A percentile compares a stretch with the other conserved stretches of the same genome.
Conservation (phyloP, 2,113 vertebrate genomes). For the Sterna hirundo region DNA sequence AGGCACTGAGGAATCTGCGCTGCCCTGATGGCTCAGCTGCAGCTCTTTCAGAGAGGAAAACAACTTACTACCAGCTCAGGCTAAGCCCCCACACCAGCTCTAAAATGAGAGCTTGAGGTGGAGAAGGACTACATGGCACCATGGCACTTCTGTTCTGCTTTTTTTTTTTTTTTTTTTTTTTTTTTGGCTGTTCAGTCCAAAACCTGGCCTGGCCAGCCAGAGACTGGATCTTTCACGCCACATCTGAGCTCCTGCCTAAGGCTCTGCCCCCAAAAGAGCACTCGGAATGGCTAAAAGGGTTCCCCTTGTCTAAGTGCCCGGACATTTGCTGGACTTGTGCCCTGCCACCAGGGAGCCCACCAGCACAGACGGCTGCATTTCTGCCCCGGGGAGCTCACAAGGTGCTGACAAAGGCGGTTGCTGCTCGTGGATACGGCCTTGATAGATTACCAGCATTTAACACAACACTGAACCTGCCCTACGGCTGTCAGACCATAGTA, state of each 20-base stretch:
- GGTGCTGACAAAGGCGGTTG: fast-evolving
- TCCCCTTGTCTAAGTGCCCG: fast-evolving
- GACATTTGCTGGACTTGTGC: neutral
- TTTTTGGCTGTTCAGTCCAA: neutral
- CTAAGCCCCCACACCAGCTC: neutral
- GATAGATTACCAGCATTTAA: neutral
- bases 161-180: neutral
- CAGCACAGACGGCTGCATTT: neutral
- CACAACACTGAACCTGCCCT: neutral
- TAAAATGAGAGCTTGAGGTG: too few species aligned
- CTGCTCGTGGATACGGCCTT: fast-evolving
- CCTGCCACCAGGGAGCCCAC: neutral
- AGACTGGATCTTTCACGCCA: too few species aligned
- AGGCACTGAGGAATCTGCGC: too few species aligned
- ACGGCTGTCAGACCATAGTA: neutral
- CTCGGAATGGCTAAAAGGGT: fast-evolving
- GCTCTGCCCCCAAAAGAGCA: neutral
- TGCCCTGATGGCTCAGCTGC: neutral
- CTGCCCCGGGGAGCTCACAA: fast-evolving
- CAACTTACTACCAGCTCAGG: neutral
- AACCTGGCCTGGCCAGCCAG: neutral
- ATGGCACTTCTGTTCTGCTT: neutral
- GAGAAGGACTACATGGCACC: neutral
- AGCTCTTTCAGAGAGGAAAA: neutral
- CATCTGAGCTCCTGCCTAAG: neutral